Conservation (phyloP, 2,888 invertebrate genomes). For the Fabriciana adippe region DNA sequence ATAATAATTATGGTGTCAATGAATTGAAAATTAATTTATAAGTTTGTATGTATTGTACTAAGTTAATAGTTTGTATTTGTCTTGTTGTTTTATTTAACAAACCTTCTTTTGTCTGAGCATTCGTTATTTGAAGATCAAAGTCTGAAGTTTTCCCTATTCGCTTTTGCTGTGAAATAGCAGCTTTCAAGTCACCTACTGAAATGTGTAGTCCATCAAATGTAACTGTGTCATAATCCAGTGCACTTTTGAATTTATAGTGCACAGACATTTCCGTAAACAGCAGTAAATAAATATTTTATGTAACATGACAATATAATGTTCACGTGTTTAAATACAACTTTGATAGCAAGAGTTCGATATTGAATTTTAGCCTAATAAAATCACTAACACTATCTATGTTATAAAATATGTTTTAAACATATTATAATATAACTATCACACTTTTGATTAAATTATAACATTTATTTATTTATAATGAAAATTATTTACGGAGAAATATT, state of each 20-base stretch:
- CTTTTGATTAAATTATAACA: background rate
- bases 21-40: background rate
- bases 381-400: background rate
- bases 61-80: background rate
- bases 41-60: background rate
- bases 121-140: constrained; percentile 97
- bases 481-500: constrained; percentile 2
- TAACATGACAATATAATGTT: constrained; percentile 54
- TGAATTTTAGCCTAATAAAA: constrained; percentile 1
- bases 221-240: constrained; percentile 96
- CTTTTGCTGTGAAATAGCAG: constrained; percentile 96
- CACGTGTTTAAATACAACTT: constrained; percentile 35
- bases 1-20: background rate
- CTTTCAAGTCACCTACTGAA: constrained; percentile 96
- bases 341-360: constrained; percentile 8
- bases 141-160: constrained; percentile 96
- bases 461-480: background rate
- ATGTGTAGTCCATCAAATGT: constrained; percentile 98
- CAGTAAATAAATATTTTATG: constrained; percentile 44
- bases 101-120: constrained; percentile 99
- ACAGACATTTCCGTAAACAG: constrained; percentile 89
- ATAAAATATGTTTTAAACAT: background rate
- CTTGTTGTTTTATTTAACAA: constrained; percentile 34
- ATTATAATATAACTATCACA: background rate
- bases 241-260: constrained; percentile 99